Evolutionary conservation across 2,113 vertebrate genomes (phyloP).

Genomic region (Daubentonia madagascariensis): DNA sequence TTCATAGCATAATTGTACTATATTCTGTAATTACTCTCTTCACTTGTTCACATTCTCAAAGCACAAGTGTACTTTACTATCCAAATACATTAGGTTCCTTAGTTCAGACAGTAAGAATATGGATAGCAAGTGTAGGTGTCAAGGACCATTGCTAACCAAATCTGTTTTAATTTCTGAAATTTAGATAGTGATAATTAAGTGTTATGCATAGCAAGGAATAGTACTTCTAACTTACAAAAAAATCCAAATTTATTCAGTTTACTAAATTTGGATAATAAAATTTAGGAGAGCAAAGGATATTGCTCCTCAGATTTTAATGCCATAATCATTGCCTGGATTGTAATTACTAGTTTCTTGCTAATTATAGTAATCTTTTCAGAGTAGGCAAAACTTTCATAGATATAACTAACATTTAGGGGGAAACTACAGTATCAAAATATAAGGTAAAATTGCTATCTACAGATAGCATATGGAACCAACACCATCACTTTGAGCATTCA

Average conservation of each 20-base stretch:
- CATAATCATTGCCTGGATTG: not conserved
- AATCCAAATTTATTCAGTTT: not conserved
- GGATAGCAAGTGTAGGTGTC: not conserved
- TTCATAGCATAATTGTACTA: not conserved
- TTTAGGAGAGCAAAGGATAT: not conserved
- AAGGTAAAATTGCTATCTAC: not conserved
- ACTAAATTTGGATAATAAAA: slow-evolving; percentile 7
- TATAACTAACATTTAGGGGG: not conserved
- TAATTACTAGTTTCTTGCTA: not conserved
- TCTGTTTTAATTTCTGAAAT: slow-evolving; percentile 21
- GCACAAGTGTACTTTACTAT: not conserved
- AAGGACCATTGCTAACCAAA: not conserved
- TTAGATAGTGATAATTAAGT: not conserved
- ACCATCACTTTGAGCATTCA: not conserved
- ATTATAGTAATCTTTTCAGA: not conserved
- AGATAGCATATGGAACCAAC: not conserved
- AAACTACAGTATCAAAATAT: not conserved
- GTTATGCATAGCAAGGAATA: slow-evolving; percentile 8
- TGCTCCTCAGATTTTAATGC: slow-evolving; percentile 27
- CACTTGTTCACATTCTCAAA: slow-evolving; percentile 43
- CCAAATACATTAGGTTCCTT: not conserved
- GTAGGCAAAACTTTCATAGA: slow-evolving; percentile 29
- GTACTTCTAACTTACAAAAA: not conserved
- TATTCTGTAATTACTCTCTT: slow-evolving; percentile 18
- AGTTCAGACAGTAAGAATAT: slow-evolving; percentile 25